Evolutionary conservation across 2,888 invertebrate genomes (phyloP), one percentile per base, ranked within the genome.

Genomic region (Acrocera orbiculus): DNA sequence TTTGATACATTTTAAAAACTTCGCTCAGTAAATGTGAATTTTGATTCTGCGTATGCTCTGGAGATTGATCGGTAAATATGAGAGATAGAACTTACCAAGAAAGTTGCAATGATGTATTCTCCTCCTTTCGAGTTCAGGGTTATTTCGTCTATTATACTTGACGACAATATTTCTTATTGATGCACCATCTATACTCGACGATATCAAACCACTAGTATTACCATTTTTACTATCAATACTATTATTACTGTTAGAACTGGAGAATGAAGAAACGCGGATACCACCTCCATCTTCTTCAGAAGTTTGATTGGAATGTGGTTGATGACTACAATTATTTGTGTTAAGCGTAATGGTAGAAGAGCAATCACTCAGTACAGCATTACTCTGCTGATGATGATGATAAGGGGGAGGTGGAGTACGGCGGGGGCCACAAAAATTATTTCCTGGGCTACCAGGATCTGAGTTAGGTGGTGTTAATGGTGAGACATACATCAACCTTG

Each of bases 31-130:
- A n/a, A n/a, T n/a, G n/a, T n/a, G n/a, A n/a, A n/a, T n/a, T n/a
- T n/a, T n/a, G n/a, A n/a, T n/a, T n/a, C n/a, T n/a, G n/a, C n/a
- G n/a, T n/a, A n/a, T n/a, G n/a, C n/a, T n/a, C n/a, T n/a, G n/a
- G n/a, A n/a, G n/a, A n/a, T n/a, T n/a, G n/a, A n/a, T n/a, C n/a
- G n/a, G n/a, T n/a, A n/a, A n/a, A n/a, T n/a, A n/a, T n/a, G 20
- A 24, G 27, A 22, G 23, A 16, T 13, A 20, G 5, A 23, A 57
- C 67, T 68, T 62, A 85, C 86, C 86, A 58, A 85, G 76, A 62
- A 86, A 93, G 68, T 90, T 86, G 66, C 95, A 95, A 62, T 86
- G 90, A 58, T 95, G 93, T 49, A 93, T 90, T 53, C 95, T 66
- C 46, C 93, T 67, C 61, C 93, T 93, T 61, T 95, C 93, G 47